phyloP scores from a whole-genome alignment of 2,888 invertebrate species.

The Acleris sparsana region DNA sequence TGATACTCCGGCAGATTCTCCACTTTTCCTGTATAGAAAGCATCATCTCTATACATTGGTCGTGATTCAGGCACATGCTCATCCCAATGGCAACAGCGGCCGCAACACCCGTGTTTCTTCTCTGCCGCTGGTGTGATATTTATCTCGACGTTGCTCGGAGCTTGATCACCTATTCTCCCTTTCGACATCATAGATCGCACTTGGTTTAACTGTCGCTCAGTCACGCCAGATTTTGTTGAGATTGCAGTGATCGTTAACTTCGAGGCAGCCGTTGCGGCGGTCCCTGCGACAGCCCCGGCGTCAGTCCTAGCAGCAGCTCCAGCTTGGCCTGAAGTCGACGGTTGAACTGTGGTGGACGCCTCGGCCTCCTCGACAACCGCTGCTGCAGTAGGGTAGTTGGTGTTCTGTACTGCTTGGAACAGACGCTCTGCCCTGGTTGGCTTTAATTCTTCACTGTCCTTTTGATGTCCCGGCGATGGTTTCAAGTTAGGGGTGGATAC shows the following conservation, averaged over 20 bases:
- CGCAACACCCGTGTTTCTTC: conserved; percentile 59
- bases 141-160: conserved; percentile 48
- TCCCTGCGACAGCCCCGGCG: no score
- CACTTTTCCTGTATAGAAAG: conserved; percentile 68
- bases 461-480: conserved; percentile 46
- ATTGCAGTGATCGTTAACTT: conserved; percentile 62
- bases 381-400: conserved; percentile 67
- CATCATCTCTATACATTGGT: conserved; percentile 76
- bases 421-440: conserved; percentile 57
- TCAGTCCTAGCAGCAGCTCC: no score
- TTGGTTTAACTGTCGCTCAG: conserved; percentile 52
- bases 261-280: conserved; percentile 56
- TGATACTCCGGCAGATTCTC: conserved; percentile 65
- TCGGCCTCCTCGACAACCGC: conserved; percentile 50
- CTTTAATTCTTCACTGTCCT: conserved; percentile 41
- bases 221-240: conserved; percentile 60
- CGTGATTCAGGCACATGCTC: conserved; percentile 64
- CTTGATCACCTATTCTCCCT: conserved; percentile 51
- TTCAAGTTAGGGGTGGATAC: conserved; percentile 48
- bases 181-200: conserved; percentile 65
- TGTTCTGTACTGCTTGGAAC: conserved; percentile 56
- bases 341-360: background rate
- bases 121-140: conserved; percentile 39
- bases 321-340: conserved; percentile 36
- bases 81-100: conserved; percentile 67